A percentile compares a stretch with the other conserved stretches of the same genome.
phyloP scores from a whole-genome alignment of 2,888 invertebrate species.

The Dicranocentrus wangi region DNA sequence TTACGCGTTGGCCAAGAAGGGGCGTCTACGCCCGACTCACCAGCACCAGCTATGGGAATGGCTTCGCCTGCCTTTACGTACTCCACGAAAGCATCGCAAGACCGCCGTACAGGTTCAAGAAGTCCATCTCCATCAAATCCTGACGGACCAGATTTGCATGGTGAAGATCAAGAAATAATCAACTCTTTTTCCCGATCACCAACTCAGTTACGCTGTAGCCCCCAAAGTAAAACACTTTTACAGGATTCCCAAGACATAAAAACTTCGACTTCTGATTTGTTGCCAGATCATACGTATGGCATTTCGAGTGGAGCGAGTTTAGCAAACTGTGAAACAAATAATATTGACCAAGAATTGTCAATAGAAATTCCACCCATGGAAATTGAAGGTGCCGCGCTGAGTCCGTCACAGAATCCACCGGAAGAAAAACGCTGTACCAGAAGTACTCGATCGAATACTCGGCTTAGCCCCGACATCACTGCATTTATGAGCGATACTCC shows the following conservation, averaged over 20 bases:
- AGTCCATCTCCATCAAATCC: slow-evolving; percentile 62
- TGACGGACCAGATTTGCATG: slow-evolving; percentile 69
- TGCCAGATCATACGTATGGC: slow-evolving; percentile 67
- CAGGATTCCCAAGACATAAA: too few species aligned
- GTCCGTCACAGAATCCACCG: slow-evolving; percentile 69
- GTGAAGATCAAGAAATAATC: slow-evolving; percentile 73
- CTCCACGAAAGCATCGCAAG: slow-evolving; percentile 51
- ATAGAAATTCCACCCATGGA: slow-evolving; percentile 84
- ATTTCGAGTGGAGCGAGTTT: slow-evolving; percentile 74
- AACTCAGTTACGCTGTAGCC: slow-evolving; percentile 55
- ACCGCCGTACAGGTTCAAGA: slow-evolving; percentile 26
- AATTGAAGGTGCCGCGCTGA: slow-evolving; percentile 75
- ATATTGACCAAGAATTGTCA: slow-evolving; percentile 76
- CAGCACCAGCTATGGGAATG: slow-evolving; percentile 68
- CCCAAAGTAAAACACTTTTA: slow-evolving; percentile 57
- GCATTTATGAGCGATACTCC: slow-evolving; percentile 71
- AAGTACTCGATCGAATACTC: slow-evolving; percentile 74
- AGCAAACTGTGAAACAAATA: slow-evolving; percentile 78
- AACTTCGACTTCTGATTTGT: too few species aligned
- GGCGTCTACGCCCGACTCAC: slow-evolving; percentile 58
- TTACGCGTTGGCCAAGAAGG: not conserved
- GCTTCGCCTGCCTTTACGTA: slow-evolving; percentile 85
- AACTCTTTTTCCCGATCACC: slow-evolving; percentile 69
- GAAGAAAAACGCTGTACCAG: slow-evolving; percentile 75
- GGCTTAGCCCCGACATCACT: slow-evolving; percentile 74